phyloP scores from a whole-genome alignment of 2,113 vertebrate species.

The Sinocyclocheilus anshuiensis region DNA sequence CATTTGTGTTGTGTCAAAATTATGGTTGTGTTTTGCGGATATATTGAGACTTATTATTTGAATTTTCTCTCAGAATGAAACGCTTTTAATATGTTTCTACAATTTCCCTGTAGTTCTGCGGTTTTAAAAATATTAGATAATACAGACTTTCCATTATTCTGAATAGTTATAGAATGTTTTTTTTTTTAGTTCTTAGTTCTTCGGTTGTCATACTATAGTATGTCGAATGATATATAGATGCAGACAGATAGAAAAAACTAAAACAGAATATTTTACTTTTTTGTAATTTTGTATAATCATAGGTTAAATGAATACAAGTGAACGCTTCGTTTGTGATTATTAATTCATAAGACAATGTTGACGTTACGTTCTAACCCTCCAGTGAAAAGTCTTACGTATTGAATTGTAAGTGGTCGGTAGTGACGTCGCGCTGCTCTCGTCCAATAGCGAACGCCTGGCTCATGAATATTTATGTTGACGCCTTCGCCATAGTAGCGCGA shows the following conservation, averaged over 20 bases:
- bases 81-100: not conserved
- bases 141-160: not conserved
- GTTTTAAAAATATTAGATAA: not conserved
- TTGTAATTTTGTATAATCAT: not conserved
- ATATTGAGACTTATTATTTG: not conserved
- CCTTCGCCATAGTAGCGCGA: constrained; percentile 13
- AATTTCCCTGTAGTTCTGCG: not conserved
- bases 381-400: not conserved
- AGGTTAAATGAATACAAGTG: not conserved
- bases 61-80: not conserved
- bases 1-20: no score
- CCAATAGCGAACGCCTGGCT: not conserved
- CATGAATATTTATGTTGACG: not conserved
- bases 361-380: not conserved
- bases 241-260: not conserved
- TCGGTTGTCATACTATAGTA: not conserved
- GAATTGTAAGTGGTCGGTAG: not conserved
- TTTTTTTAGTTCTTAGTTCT: not conserved
- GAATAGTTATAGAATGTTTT: not conserved
- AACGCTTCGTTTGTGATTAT: not conserved
- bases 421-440: not conserved
- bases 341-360: not conserved
- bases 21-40: not conserved
- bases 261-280: not conserved
- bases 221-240: not conserved